A percentile compares a stretch with the other conserved stretches of the same genome.
Conservation (phyloP, 2,888 invertebrate genomes). For the Aspidiotus destructor region DNA sequence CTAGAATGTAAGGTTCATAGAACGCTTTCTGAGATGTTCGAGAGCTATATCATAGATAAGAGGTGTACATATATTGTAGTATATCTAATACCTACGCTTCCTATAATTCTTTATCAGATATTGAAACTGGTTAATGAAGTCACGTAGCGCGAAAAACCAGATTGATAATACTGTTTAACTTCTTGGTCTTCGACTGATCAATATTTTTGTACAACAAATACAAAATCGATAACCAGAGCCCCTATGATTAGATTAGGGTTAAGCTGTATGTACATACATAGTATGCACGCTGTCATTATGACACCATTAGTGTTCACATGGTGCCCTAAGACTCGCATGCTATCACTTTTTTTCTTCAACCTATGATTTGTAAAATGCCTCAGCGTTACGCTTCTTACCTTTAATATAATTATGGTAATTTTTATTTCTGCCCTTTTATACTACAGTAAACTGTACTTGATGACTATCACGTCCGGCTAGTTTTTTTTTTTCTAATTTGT, state of each 20-base stretch:
- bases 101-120: conserved; percentile 21
- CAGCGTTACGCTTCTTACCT: conserved; percentile 31
- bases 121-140: conserved; percentile 24
- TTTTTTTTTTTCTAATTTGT: background rate
- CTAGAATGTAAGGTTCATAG: too few species aligned
- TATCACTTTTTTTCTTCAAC: conserved; percentile 14
- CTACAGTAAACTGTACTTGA: background rate
- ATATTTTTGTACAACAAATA: background rate
- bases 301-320: conserved; percentile 26
- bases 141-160: conserved; percentile 12
- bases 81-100: background rate
- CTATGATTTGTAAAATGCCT: conserved; percentile 32
- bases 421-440: conserved; percentile 6
- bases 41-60: too few species aligned
- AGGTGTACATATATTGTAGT: background rate
- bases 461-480: conserved; percentile 14
- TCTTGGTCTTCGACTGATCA: background rate
- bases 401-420: conserved; percentile 29
- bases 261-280: conserved; percentile 10
- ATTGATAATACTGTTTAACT: background rate
- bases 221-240: conserved; percentile 20
- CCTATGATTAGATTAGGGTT: conserved; percentile 20
- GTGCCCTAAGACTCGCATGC: conserved; percentile 15
- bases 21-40: too few species aligned
- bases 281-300: conserved; percentile 28